Evolutionary conservation across 2,797 vertebrate species (phyloP).

Genomic region (Cygnus olor): DNA sequence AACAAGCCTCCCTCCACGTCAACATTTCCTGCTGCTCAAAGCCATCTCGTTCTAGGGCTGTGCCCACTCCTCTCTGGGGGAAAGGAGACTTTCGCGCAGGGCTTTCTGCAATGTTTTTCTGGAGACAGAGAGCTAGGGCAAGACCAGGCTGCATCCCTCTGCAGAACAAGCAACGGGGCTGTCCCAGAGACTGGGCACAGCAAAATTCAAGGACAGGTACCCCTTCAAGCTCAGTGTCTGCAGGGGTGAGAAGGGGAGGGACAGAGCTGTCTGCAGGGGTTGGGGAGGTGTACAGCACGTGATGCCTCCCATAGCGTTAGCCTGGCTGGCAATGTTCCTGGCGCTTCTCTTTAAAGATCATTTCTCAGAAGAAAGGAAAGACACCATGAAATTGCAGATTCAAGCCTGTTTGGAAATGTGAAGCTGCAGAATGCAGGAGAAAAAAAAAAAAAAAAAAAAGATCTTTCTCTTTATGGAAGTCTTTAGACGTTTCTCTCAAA

Average conservation of each 20-base stretch:
- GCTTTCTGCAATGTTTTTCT: neutral
- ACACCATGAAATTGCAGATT: conserved; percentile 18
- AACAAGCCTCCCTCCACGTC: neutral
- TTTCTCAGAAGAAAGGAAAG: conserved; percentile 35
- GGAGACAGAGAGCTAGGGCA: neutral
- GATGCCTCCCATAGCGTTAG: fast-evolving
- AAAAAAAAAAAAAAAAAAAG: neutral
- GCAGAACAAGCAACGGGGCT: neutral
- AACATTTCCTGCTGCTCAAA: neutral
- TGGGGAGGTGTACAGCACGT: neutral
- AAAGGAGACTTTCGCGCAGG: neutral
- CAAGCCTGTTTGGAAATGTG: neutral
- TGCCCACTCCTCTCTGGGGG: fast-evolving
- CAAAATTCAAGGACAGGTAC: neutral
- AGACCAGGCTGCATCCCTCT: neutral
- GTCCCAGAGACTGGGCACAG: neutral
- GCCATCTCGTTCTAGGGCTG: neutral
- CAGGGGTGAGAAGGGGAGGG: neutral
- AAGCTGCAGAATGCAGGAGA: neutral
- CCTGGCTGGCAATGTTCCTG: conserved; percentile 3
- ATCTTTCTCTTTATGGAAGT: neutral
- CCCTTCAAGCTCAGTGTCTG: neutral
- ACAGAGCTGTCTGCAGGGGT: neutral
- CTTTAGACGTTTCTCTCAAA: neutral
- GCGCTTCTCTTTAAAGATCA: neutral